These are phyloP conservation scores for Calyptommatus sinebrachiatus DNA, from an alignment of 2,113 vertebrate species.

Conservation along the genomic window DNA sequence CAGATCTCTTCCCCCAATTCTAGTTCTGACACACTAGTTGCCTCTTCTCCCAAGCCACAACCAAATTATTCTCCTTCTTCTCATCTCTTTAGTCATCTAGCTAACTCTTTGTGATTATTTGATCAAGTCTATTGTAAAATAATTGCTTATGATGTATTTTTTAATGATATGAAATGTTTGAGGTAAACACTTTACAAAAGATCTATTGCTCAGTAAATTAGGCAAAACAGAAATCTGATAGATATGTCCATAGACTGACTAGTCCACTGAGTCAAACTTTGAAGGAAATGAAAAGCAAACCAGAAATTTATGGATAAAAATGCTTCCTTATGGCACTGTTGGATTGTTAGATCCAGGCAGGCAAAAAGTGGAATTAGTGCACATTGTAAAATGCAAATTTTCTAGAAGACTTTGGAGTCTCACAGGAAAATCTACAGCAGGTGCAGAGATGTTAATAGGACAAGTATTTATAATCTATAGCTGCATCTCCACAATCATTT, in stretches of 20 bases:
- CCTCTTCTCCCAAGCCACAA: too few relatives aligned
- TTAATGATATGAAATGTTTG: background rate
- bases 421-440: background rate
- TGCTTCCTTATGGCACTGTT: background rate
- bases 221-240: background rate
- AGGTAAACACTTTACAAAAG: background rate
- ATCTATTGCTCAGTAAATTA: background rate
- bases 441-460: background rate
- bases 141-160: background rate
- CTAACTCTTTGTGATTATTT: background rate
- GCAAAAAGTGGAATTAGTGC: background rate
- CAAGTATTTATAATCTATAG: background rate
- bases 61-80: too few relatives aligned
- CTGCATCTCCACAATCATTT: slow-evolving; percentile 10
- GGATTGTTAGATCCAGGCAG: background rate
- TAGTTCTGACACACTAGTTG: too few relatives aligned
- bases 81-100: too few relatives aligned
- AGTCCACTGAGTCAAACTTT: background rate
- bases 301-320: too few relatives aligned
- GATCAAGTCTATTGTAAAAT: background rate
- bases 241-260: background rate
- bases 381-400: background rate
- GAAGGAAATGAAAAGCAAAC: background rate
- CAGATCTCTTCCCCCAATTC: too few relatives aligned
- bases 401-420: background rate